These are phyloP conservation scores for human DNA, from an alignment of 2,113 vertebrate genomes.

Conservation along the genomic window GRCh38 chr19:49520501-49521000, in stretches of 20 bases:
- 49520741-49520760: background rate
- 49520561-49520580: background rate
- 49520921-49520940: background rate
- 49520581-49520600: background rate
- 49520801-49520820: background rate
- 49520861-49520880: background rate
- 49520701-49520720: background rate
- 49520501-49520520: background rate
- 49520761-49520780: background rate
- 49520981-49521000: background rate
- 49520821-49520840: background rate
- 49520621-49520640: background rate
- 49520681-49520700: background rate
- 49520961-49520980: background rate
- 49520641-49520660: background rate
- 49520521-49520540: background rate
- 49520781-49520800: background rate
- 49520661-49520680: background rate
- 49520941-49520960: background rate
- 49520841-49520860: background rate
- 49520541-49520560: background rate
- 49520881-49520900: background rate
- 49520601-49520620: background rate
- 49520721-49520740: background rate
- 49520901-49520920: background rate